Conservation (phyloP, 2,888 invertebrate species). For the Plutella xylostella region DNA sequence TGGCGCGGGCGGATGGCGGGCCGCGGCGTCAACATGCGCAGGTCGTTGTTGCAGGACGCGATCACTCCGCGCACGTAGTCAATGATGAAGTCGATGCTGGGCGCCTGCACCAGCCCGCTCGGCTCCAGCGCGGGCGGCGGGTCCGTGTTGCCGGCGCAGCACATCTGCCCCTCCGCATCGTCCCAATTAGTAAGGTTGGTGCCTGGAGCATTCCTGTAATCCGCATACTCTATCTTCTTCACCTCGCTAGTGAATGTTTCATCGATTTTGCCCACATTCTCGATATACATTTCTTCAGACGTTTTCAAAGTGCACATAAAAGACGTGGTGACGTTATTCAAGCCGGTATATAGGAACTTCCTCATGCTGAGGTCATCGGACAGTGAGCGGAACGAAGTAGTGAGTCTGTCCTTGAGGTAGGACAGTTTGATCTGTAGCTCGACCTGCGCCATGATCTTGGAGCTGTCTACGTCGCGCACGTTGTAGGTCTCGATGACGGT, state of each 20-base stretch:
- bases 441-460: slow-evolving; percentile 48
- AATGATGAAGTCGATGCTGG: slow-evolving; percentile 46
- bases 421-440: slow-evolving; percentile 49
- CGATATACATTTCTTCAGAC: slow-evolving; percentile 43
- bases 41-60: slow-evolving; percentile 57
- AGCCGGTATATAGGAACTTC: slow-evolving; percentile 53
- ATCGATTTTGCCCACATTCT: slow-evolving; percentile 45
- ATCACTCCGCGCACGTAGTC: slow-evolving; percentile 57
- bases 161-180: slow-evolving; percentile 39
- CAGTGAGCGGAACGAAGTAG: slow-evolving; percentile 49
- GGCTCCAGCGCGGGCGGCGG: slow-evolving; percentile 51
- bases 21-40: slow-evolving; percentile 58
- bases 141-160: slow-evolving; percentile 48
- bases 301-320: slow-evolving; percentile 58
- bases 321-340: slow-evolving; percentile 54
- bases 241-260: slow-evolving; percentile 37
- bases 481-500: slow-evolving; percentile 50
- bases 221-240: slow-evolving; percentile 35
- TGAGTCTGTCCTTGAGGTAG: slow-evolving; percentile 44
- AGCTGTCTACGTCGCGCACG: slow-evolving; percentile 54
- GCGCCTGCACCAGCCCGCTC: slow-evolving; percentile 47
- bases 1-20: slow-evolving; percentile 46
- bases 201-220: slow-evolving; percentile 51
- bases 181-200: slow-evolving; percentile 47
- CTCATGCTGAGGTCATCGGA: slow-evolving; percentile 48